Evolutionary conservation across 2,797 vertebrate genomes (phyloP).

Genomic region (Sebastes iracundus): DNA sequence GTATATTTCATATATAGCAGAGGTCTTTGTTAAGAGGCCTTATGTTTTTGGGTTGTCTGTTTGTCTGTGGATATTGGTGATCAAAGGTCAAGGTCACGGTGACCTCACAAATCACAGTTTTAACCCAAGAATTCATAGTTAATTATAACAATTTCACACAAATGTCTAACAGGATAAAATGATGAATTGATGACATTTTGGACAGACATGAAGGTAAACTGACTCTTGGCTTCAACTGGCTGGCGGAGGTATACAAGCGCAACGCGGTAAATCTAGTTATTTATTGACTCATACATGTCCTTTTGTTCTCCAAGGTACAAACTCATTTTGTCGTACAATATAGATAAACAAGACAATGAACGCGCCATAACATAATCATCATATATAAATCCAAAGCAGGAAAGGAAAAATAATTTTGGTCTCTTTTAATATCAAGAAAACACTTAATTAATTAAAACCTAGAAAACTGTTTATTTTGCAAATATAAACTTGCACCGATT

Average conservation of each 20-base stretch:
- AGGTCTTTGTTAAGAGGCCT: background rate
- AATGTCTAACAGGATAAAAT: no score
- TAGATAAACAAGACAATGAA: background rate
- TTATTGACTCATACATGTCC: background rate
- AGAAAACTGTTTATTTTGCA: background rate
- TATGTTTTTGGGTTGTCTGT: no score
- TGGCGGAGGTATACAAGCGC: no score
- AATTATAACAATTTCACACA: no score
- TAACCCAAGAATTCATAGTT: no score
- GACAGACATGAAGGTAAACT: no score
- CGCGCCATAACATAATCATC: background rate
- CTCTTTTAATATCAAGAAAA: background rate
- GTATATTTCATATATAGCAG: background rate
- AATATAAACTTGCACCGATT: background rate
- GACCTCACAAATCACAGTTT: no score
- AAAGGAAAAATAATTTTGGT: background rate
- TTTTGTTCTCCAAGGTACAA: background rate
- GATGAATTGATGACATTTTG: no score
- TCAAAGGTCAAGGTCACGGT: no score
- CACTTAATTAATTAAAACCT: background rate
- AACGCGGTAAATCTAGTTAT: fast-evolving
- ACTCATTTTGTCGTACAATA: background rate
- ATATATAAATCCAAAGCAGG: background rate
- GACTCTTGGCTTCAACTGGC: no score
- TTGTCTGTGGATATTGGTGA: no score